Evolutionary conservation across 2,113 vertebrate species (phyloP).

Genomic region (Zosterops pallidus): DNA sequence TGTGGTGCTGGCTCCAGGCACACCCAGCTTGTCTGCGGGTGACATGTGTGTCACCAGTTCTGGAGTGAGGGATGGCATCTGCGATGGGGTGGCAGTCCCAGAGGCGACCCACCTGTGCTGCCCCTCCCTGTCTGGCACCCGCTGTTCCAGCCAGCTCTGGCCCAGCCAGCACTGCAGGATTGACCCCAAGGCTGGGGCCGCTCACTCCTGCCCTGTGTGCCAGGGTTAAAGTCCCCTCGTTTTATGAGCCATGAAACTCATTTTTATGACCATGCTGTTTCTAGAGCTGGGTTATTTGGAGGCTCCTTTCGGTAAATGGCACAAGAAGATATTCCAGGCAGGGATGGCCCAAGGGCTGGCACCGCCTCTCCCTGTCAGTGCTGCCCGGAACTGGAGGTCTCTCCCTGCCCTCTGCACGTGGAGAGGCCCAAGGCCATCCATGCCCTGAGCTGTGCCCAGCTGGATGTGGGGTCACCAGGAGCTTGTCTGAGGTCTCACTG

Average conservation of each 20-base stretch:
- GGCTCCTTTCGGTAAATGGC: accelerated
- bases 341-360: background rate
- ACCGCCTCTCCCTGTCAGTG: accelerated
- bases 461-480: background rate
- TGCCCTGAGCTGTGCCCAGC: accelerated
- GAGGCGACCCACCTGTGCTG: background rate
- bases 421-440: background rate
- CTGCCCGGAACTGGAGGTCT: accelerated
- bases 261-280: background rate
- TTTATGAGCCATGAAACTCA: constrained; percentile 15
- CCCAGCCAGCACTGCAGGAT: accelerated
- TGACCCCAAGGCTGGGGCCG: background rate
- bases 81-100: accelerated
- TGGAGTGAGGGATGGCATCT: background rate
- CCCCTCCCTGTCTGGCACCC: background rate
- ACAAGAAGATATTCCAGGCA: background rate
- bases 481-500: background rate
- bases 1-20: background rate
- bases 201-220: background rate
- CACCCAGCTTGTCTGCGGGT: accelerated
- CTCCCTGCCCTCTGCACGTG: background rate
- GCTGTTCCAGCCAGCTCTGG: background rate
- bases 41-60: accelerated
- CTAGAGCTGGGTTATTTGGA: background rate
- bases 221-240: constrained; percentile 3